Evolutionary conservation across 2,113 vertebrate genomes (phyloP), one percentile per base, ranked within the genome.

Genomic region (Corythornis vintsioides): DNA sequence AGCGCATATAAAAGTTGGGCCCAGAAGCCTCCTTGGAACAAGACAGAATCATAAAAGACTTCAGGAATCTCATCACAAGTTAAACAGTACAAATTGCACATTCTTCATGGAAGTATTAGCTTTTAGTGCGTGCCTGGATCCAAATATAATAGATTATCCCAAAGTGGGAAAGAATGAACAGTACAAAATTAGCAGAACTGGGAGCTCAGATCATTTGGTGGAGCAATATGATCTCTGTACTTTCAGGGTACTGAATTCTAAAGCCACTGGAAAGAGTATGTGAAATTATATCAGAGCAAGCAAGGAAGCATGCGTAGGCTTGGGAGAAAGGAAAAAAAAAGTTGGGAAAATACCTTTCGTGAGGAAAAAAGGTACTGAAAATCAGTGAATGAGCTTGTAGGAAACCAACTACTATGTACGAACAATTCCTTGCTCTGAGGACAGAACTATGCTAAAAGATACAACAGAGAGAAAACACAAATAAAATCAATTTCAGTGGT

Each of bases 101-200:
- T 98, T 98, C 97, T 98, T 97, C 94, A 95, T 97, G 96, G 96
- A 97, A 97, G 97, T 97, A 98, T 97, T 97, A 97, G 95, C 83
- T 96, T 97, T 97, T 97, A 96, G 96, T 97, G 93, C 93, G 94
- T 97, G 97, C 95, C 96, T 97, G 95, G 93, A 97, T 97, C 97
- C 94, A 97, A 96, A 94, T 93, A 97, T 95, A 97, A 97, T 96
- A 98, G 97, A 98, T 98, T 97, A 98, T 96, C 93, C 96, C 94
- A 95, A 98, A 98, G 97, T 97, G 97, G 97, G 96, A 98, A 98
- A 98, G 97, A 98, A 98, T 97, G 97, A 97, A 93, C 91, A 94
- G 95, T 47, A 94, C 90, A 96, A 97, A 98, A 97, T 98, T 97
- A 97, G 97, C 97, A 97, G 97, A 97, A 97, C 97, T 96, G 94